Conservation (phyloP, 1,140 invertebrate species). For the Coelopa frigida region DNA sequence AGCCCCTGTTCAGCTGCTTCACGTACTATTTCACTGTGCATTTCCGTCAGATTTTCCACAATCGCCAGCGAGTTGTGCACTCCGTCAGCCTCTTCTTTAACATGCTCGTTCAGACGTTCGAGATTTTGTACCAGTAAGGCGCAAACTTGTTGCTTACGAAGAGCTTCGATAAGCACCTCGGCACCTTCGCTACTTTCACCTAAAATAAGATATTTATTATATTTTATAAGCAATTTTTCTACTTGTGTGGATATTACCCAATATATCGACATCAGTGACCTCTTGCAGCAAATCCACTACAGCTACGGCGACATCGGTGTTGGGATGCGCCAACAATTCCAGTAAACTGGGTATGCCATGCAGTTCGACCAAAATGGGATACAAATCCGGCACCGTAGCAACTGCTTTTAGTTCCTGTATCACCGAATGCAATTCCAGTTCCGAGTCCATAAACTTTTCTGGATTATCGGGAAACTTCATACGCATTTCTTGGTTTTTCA, state of each 20-base stretch:
- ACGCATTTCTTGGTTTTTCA: constrained; percentile 96
- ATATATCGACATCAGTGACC: constrained; percentile 90
- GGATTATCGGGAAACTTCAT: constrained; percentile 97
- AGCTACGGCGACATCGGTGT: constrained; percentile 85
- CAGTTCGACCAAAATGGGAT: constrained; percentile 84
- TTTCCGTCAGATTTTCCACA: constrained; percentile 89
- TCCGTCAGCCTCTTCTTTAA: constrained; percentile 93
- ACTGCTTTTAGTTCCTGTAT: constrained; percentile 91
- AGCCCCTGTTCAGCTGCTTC: constrained; percentile 86
- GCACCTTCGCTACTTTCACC: constrained; percentile 83
- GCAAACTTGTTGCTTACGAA: constrained; percentile 84
- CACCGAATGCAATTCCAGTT: constrained; percentile 88
- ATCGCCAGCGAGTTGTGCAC: constrained; percentile 92
- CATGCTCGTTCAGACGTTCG: constrained; percentile 84
- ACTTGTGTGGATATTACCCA: constrained; percentile 43
- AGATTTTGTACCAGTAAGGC: constrained; percentile 90
- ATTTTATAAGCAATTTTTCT: not conserved
- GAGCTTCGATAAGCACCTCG: constrained; percentile 65
- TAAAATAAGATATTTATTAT: not conserved
- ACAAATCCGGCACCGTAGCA: constrained; percentile 92
- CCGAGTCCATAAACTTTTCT: constrained; percentile 99
- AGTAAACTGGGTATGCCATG: constrained; percentile 84
- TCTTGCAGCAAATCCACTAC: constrained; percentile 82
- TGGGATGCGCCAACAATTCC: constrained; percentile 92
- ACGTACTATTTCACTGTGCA: constrained; percentile 71